A percentile compares a stretch with the other conserved stretches of the same genome.
These are phyloP conservation scores for Aulostomus chinensis DNA, from an alignment of 2,797 vertebrate genomes.

Conservation along the genomic window DNA sequence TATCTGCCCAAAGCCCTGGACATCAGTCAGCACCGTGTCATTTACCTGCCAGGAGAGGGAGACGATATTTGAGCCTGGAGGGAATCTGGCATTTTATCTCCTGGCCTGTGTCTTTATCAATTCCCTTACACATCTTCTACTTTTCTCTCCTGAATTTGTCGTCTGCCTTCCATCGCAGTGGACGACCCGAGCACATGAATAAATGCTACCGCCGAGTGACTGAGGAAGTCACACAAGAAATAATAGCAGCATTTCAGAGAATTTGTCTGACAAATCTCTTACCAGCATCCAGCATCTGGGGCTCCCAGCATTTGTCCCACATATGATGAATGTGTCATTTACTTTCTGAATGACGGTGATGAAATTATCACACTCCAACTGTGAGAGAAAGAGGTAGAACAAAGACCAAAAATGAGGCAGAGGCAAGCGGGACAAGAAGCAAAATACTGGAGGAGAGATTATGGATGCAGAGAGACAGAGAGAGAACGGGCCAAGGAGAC, in stretches of 20 bases:
- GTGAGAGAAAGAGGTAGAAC: slow-evolving; percentile 27
- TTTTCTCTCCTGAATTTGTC: not conserved
- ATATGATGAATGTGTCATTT: slow-evolving; percentile 79
- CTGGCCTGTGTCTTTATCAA: too few species aligned
- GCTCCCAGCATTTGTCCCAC: slow-evolving; percentile 82
- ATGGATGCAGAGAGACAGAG: slow-evolving; percentile 13
- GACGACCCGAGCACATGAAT: slow-evolving; percentile 24
- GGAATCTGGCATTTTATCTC: not conserved
- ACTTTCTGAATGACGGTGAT: slow-evolving; percentile 85
- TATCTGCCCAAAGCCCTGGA: slow-evolving; percentile 59
- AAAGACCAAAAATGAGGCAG: slow-evolving; percentile 29
- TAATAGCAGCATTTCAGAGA: not conserved
- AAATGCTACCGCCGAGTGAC: too few species aligned
- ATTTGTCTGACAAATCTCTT: slow-evolving; percentile 45
- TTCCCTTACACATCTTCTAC: not conserved
- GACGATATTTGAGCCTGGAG: slow-evolving; percentile 12
- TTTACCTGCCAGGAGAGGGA: slow-evolving; percentile 70
- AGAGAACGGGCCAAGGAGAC: not conserved
- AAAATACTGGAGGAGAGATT: slow-evolving; percentile 23
- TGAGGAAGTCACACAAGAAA: not conserved
- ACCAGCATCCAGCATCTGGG: slow-evolving; percentile 87
- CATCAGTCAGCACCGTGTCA: slow-evolving; percentile 72
- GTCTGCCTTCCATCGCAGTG: not conserved
- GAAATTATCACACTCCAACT: slow-evolving; percentile 85
- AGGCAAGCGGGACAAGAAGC: not conserved